Conservation (phyloP, 2,888 invertebrate genomes). For the Netelia melanura region DNA sequence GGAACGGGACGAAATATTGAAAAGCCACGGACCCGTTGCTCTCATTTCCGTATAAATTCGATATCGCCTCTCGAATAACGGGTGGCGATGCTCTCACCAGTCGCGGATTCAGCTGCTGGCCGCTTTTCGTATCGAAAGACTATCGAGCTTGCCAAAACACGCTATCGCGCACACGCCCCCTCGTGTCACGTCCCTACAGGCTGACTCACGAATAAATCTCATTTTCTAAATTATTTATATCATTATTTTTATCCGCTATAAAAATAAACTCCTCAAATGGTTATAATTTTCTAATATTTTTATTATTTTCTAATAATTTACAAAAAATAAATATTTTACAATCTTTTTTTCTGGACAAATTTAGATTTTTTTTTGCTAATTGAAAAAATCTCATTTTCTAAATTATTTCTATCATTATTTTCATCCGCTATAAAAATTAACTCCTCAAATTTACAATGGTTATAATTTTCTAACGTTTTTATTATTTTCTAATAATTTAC, state of each 20-base stretch:
- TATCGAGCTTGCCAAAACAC: slow-evolving; percentile 60
- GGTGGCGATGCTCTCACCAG: slow-evolving; percentile 11
- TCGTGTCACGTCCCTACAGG: slow-evolving; percentile 18
- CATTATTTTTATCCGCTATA: neutral
- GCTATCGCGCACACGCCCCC: slow-evolving; percentile 67
- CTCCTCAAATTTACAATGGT: too few species aligned
- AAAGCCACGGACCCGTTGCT: slow-evolving; percentile 46
- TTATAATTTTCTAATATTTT: too few species aligned
- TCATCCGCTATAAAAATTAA: too few species aligned
- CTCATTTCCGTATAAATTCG: slow-evolving; percentile 64
- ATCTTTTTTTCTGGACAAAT: too few species aligned
- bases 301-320: too few species aligned
- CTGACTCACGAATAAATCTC: slow-evolving; percentile 26
- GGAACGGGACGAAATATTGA: neutral
- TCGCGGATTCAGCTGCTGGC: slow-evolving; percentile 28
- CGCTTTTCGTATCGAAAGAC: slow-evolving; percentile 27
- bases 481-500: too few species aligned
- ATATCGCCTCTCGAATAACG: slow-evolving; percentile 56
- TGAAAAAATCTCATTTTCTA: too few species aligned
- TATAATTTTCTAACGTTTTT: too few species aligned
- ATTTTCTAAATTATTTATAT: slow-evolving; percentile 4
- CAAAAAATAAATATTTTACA: too few species aligned
- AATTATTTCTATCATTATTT: too few species aligned
- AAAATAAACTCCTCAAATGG: too few species aligned
- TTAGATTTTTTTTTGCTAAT: too few species aligned